Conservation (phyloP, 2,888 invertebrate genomes). For the Psococerastis gibbosa region DNA sequence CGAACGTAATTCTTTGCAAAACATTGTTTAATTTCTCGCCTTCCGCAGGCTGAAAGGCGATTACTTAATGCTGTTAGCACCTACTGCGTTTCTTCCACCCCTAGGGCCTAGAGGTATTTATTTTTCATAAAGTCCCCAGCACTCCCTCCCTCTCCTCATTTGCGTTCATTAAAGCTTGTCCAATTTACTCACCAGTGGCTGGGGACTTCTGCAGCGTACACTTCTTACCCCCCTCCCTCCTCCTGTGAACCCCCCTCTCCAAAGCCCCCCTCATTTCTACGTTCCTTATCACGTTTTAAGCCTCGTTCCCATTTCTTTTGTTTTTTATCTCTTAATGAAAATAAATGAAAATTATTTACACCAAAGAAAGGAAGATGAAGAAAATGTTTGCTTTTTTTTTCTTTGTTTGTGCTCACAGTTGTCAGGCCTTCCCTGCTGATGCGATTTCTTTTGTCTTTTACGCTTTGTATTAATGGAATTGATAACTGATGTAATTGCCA, state of each 20-base stretch:
- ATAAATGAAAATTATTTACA: conserved; percentile 10
- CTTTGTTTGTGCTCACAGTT: background rate
- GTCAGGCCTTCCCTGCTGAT: too few species aligned
- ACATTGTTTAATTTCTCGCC: too few species aligned
- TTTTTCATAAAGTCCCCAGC: background rate
- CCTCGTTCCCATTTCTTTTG: conserved; percentile 9
- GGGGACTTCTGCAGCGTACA: background rate
- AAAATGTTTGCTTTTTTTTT: background rate
- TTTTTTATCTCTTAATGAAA: conserved; percentile 11
- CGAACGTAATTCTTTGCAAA: too few species aligned
- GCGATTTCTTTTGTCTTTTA: too few species aligned
- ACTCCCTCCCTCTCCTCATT: conserved; percentile 3
- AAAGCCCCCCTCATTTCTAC: conserved; percentile 4
- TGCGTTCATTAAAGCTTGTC: conserved; percentile 9
- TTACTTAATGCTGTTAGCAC: background rate
- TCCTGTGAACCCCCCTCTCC: conserved; percentile 5
- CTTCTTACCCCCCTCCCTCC: background rate
- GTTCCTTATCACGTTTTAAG: conserved; percentile 12
- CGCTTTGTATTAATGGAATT: too few species aligned
- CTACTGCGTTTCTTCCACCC: background rate
- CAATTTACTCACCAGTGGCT: background rate
- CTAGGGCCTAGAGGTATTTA: background rate
- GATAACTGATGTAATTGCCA: too few species aligned
- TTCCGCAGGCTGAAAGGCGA: too few species aligned
- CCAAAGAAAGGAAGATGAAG: background rate